Percentiles rank a stretch among this genome's conserved stretches.
Evolutionary conservation across 1,140 invertebrate species (phyloP).

Genomic region (Cephus cinctus): DNA sequence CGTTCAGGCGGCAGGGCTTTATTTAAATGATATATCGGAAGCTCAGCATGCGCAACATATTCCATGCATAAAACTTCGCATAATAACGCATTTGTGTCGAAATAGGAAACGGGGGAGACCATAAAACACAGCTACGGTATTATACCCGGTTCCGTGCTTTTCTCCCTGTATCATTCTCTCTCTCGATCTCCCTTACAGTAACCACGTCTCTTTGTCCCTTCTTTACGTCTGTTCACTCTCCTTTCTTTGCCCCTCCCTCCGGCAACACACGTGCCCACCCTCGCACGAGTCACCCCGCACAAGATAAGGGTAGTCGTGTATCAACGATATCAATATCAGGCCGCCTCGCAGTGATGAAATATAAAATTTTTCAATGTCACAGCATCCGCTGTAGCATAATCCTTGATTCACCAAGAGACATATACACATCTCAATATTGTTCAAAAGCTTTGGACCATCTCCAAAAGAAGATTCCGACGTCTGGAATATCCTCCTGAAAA

Average conservation of each 20-base stretch:
- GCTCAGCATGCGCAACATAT: too few species aligned
- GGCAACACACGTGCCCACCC: background rate
- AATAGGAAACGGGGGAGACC: background rate
- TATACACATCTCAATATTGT: too few species aligned
- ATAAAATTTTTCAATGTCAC: conserved; percentile 4
- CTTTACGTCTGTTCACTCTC: conserved; percentile 11
- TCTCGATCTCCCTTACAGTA: background rate
- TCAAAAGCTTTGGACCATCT: background rate
- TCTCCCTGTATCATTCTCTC: conserved; percentile 6
- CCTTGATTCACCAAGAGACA: too few species aligned
- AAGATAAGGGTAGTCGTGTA: conserved; percentile 9
- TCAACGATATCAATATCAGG: conserved; percentile 9
- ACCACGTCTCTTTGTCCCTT: conserved; percentile 11
- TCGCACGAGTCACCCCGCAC: conserved; percentile 4
- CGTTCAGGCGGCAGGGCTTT: too few species aligned
- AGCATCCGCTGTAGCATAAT: too few species aligned
- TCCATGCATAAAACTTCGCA: conserved; percentile 21
- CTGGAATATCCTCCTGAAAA: conserved; percentile 1
- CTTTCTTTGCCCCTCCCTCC: conserved; percentile 1
- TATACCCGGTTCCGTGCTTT: conserved; percentile 8
- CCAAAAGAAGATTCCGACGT: conserved; percentile 4
- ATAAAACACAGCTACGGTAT: conserved; percentile 9
- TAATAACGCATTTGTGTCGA: conserved; percentile 14
- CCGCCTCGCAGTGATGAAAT: background rate
- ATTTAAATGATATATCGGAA: too few species aligned